Percentiles rank a stretch among this genome's conserved stretches.
These are phyloP conservation scores for Dyspetes luteomarginatus DNA, from an alignment of 2,888 invertebrate species.

Conservation along the genomic window DNA sequence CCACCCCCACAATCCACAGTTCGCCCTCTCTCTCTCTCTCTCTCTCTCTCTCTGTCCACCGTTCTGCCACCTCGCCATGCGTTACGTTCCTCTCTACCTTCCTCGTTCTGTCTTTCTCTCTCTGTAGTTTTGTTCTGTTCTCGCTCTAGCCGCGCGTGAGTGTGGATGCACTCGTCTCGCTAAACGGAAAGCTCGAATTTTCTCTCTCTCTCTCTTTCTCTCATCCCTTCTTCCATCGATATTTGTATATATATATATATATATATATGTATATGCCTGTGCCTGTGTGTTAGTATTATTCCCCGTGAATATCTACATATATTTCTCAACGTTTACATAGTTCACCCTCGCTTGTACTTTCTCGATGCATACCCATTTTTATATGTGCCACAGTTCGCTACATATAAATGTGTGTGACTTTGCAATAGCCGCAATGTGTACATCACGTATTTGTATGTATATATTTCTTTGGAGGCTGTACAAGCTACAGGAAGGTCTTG, in stretches of 20 bases:
- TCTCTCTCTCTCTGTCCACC: constrained; percentile 38
- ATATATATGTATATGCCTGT: constrained; percentile 26
- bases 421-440: not conserved
- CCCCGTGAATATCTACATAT: constrained; percentile 10
- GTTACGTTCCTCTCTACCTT: constrained; percentile 8
- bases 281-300: no score
- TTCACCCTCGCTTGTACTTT: not conserved
- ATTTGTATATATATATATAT: constrained; percentile 40
- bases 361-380: constrained; percentile 8
- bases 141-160: constrained; percentile 31
- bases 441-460: constrained; percentile 21
- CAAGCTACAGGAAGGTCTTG: not conserved
- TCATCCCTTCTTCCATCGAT: not conserved
- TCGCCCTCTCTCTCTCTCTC: constrained; percentile 44
- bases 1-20: constrained; percentile 18
- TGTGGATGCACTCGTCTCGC: constrained; percentile 56
- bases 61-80: no score
- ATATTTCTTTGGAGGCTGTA: constrained; percentile 18
- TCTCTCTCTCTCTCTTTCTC: constrained; percentile 60
- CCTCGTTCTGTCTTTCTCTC: constrained; percentile 1
- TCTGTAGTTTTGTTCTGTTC: constrained; percentile 53
- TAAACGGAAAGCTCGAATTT: constrained; percentile 61
- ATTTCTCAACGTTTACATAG: constrained; percentile 34
- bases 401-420: not conserved
- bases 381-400: no score